Percentiles rank a stretch among this genome's conserved stretches.
These are phyloP conservation scores for Blennius ocellaris DNA, from an alignment of 2,113 vertebrate species.

Conservation along the genomic window DNA sequence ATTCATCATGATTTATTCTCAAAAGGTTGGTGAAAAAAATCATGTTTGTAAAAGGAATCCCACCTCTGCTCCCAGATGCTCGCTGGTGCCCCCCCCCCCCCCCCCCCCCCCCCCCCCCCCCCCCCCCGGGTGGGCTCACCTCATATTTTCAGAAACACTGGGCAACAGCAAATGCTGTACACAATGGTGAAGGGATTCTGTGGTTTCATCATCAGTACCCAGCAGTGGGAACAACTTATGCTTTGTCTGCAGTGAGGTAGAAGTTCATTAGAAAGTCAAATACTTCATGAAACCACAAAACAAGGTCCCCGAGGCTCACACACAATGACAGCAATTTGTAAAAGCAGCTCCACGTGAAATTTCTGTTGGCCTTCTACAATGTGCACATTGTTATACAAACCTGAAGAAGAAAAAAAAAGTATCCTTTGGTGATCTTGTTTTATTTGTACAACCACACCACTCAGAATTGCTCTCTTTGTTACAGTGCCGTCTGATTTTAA, in stretches of 20 bases:
- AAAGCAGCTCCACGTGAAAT: background rate
- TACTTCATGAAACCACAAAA: slow-evolving; percentile 6
- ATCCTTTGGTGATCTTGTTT: slow-evolving; percentile 1
- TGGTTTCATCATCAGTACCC: background rate
- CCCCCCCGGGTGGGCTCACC: too few relatives aligned
- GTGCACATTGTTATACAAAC: background rate
- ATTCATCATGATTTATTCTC: too few relatives aligned
- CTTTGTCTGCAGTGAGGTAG: slow-evolving; percentile 11
- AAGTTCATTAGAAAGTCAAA: slow-evolving; percentile 27
- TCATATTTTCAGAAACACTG: too few relatives aligned
- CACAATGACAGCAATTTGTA: background rate
- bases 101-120: too few relatives aligned
- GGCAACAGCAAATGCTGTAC: too few relatives aligned
- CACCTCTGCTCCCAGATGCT: too few relatives aligned
- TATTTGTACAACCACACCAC: slow-evolving; percentile 23
- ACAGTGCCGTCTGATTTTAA: slow-evolving; percentile 44
- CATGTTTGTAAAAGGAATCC: too few relatives aligned
- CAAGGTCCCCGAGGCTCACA: background rate
- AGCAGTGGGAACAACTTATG: background rate
- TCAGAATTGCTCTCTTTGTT: background rate
- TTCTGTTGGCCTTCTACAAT: background rate
- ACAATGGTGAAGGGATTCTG: slow-evolving; percentile 2
- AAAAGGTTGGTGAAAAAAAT: too few relatives aligned
- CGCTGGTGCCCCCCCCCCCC: too few relatives aligned
- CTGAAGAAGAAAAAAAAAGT: background rate